Percentiles rank a stretch among this genome's conserved stretches.
phyloP scores from a whole-genome alignment of 2,113 vertebrate genomes.

The Paradoxurus hermaphroditus region DNA sequence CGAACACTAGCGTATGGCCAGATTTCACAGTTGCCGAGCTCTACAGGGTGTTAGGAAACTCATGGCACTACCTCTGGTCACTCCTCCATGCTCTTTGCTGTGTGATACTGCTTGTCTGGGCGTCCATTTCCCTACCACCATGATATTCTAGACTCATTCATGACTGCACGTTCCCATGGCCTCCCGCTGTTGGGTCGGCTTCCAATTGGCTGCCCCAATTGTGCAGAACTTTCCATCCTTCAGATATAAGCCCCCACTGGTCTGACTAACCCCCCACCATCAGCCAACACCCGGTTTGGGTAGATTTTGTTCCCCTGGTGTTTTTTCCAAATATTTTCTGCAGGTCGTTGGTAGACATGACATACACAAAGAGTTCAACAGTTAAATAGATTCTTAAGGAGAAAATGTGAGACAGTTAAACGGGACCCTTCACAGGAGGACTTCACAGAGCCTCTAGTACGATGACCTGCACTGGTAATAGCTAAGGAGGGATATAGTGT shows the following conservation, averaged over 20 bases:
- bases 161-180: neutral
- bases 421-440: neutral
- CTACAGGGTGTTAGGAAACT: no score
- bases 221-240: neutral
- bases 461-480: neutral
- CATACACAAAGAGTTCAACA: neutral
- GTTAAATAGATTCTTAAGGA: neutral
- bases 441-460: neutral
- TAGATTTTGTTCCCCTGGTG: neutral
- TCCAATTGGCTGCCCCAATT: neutral
- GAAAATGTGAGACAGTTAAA: neutral
- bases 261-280: neutral
- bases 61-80: neutral
- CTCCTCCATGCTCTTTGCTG: rapidly evolving
- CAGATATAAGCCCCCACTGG: neutral
- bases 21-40: neutral
- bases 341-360: neutral
- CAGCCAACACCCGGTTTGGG: neutral
- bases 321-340: neutral
- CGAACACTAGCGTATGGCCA: neutral
- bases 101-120: neutral
- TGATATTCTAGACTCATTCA: neutral
- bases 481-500: neutral
- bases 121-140: neutral
- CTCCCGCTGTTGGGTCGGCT: neutral